phyloP scores from a whole-genome alignment of 2,113 vertebrate species.

The Clarias magur region DNA sequence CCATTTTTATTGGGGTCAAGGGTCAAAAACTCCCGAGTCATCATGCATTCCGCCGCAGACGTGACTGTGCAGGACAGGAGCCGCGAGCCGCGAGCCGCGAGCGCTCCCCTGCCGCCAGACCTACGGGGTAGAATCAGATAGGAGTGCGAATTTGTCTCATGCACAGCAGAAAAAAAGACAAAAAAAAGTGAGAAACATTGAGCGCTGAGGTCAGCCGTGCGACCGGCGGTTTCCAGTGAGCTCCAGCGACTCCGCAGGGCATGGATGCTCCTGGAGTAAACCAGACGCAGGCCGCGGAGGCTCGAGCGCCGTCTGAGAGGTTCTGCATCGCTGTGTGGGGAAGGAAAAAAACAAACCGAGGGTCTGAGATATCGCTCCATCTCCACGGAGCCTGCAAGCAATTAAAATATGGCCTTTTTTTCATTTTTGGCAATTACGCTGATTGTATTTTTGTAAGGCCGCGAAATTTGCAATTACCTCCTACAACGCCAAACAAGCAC shows the following conservation, averaged over 20 bases:
- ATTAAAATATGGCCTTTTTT: slow-evolving; percentile 58
- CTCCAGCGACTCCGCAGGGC: slow-evolving; percentile 50
- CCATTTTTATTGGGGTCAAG: slow-evolving; percentile 12
- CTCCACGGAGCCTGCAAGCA: slow-evolving; percentile 56
- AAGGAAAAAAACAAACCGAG: background rate
- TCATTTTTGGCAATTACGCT: slow-evolving; percentile 57
- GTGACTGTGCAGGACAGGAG: background rate
- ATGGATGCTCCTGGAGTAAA: slow-evolving; percentile 48
- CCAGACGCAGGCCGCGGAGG: slow-evolving; percentile 34
- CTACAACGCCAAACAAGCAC: slow-evolving; percentile 45
- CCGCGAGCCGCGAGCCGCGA: background rate
- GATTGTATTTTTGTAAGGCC: slow-evolving; percentile 60
- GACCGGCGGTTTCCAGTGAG: slow-evolving; percentile 54
- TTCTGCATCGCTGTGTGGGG: slow-evolving; percentile 22
- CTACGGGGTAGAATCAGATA: slow-evolving; percentile 69
- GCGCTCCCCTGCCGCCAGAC: slow-evolving; percentile 48
- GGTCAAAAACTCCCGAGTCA: background rate
- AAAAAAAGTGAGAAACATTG: background rate
- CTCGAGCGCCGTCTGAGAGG: slow-evolving; percentile 38
- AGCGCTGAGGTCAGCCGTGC: slow-evolving; percentile 50
- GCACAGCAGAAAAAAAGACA: background rate
- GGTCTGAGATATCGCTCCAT: slow-evolving; percentile 56
- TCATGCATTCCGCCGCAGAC: background rate
- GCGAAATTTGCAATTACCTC: slow-evolving; percentile 59
- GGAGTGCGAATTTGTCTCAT: slow-evolving; percentile 53